A percentile compares a stretch with the other conserved stretches of the same genome.
phyloP scores from a whole-genome alignment of 2,113 vertebrate genomes.

The Gavialis gangeticus region DNA sequence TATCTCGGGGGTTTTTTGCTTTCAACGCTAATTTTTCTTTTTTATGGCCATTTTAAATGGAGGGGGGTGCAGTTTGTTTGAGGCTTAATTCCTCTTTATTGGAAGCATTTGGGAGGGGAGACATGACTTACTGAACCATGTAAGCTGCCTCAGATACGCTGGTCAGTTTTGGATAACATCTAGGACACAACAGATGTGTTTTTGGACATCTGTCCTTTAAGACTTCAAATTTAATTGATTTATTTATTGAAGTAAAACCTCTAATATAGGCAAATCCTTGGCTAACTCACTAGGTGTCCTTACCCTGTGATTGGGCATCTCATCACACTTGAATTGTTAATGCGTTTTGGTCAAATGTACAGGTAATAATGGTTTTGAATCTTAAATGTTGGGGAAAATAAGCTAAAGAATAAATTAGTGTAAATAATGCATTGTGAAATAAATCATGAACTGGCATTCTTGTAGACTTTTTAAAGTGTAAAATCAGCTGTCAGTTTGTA shows the following conservation, averaged over 20 bases:
- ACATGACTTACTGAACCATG: not conserved
- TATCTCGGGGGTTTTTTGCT: not conserved
- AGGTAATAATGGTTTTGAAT: not conserved
- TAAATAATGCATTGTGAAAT: not conserved
- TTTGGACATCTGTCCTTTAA: too few species aligned
- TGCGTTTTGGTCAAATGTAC: not conserved
- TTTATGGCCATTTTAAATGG: not conserved
- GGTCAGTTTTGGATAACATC: not conserved
- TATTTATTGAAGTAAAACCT: not conserved
- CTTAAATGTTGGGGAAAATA: not conserved
- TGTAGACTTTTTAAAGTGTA: not conserved
- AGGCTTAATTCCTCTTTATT: not conserved
- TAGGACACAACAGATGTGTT: too few species aligned
- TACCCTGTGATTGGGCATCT: not conserved
- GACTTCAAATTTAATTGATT: too few species aligned
- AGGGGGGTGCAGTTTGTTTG: not conserved
- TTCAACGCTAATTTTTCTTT: not conserved
- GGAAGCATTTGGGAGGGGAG: not conserved
- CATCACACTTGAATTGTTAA: not conserved
- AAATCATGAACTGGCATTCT: fast-evolving
- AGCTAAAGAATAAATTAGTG: not conserved
- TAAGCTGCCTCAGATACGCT: not conserved
- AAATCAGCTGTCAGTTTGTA: not conserved
- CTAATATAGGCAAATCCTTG: not conserved
- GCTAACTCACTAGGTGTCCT: not conserved